Evolutionary conservation across 2,113 vertebrate species (phyloP), one percentile per base, ranked within the genome.

Genomic region (Scomber scombrus): DNA sequence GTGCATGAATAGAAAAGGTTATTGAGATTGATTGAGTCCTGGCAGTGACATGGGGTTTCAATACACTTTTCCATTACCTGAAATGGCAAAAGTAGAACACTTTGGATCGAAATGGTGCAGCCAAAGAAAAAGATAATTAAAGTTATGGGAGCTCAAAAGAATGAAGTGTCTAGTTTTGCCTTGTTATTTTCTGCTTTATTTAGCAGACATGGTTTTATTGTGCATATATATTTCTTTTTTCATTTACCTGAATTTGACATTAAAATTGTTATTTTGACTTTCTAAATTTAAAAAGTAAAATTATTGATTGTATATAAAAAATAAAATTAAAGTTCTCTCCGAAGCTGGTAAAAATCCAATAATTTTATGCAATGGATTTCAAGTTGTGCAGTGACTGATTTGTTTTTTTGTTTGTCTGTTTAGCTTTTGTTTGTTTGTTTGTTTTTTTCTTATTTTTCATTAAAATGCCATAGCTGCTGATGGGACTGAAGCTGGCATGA

Each of bases 21-120:
- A 88, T 87, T 83, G 55, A 91, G 68, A 90, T 82, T 91, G 85
- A 89, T 74, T 68, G 79, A 86, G 55, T 58, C 71, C 72, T 80
- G 16, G 52, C 51, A 69, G 54, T 29, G 43, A 75, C 56, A 23
- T 52, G 45, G 65, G 56, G 10, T 69, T 79, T 58, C 50, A 61
- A 31, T 55, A 66, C 21, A 73, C 66, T 67, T 26, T 49, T 50
- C 51, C 57, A 67, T 69, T 81, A 85, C 26, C 29, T 70, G 58
- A 77, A 82, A 73, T 60, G 57, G 46, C 75, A 75, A 74, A 82
- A 66, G 71, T 63, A 15, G 54, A 62, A 71, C 14, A 47, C 62
- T 70, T 60, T 57, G 52, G 23, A 68, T 64, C 1, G 12, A 80
- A 81, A 84, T 75, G 23, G 9, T 58, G 62, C 47, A 50, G 19